Conservation (phyloP, 2,888 invertebrate species). For the Drosophila quinaria region DNA sequence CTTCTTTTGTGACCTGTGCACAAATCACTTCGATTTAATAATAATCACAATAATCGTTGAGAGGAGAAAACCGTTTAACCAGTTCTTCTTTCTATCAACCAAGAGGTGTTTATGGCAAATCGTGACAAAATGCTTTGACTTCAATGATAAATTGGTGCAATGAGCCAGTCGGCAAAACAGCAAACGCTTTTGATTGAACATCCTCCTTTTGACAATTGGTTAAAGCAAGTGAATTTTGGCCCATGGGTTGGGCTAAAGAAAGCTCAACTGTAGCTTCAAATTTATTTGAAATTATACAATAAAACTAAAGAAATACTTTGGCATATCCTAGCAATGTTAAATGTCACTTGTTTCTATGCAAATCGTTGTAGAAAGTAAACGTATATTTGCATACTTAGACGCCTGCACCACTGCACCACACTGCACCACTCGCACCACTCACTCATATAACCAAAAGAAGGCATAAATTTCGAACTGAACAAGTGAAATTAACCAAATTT, state of each 20-base stretch:
- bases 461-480: constrained; percentile 63
- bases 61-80: constrained; percentile 45
- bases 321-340: constrained; percentile 4
- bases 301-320: neutral
- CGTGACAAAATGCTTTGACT: constrained; percentile 75
- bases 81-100: constrained; percentile 41
- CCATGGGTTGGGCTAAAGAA: constrained; percentile 56
- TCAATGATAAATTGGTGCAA: constrained; percentile 59
- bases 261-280: constrained; percentile 8
- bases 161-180: constrained; percentile 52
- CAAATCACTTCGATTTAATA: constrained; percentile 78
- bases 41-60: constrained; percentile 69
- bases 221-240: constrained; percentile 20
- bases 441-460: constrained; percentile 46
- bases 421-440: constrained; percentile 3
- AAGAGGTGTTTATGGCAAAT: constrained; percentile 78
- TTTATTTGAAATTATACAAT: constrained; percentile 3
- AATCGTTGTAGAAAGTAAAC: constrained; percentile 36
- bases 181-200: constrained; percentile 54
- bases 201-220: constrained; percentile 65
- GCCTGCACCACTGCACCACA: constrained; percentile 7
- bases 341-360: constrained; percentile 25
- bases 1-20: constrained; percentile 68
- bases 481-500: constrained; percentile 78
- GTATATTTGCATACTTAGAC: constrained; percentile 37